Base-by-base conservation (phyloP, 2,888 invertebrate genomes). In the Drosophila subsilvestris region DNA sequence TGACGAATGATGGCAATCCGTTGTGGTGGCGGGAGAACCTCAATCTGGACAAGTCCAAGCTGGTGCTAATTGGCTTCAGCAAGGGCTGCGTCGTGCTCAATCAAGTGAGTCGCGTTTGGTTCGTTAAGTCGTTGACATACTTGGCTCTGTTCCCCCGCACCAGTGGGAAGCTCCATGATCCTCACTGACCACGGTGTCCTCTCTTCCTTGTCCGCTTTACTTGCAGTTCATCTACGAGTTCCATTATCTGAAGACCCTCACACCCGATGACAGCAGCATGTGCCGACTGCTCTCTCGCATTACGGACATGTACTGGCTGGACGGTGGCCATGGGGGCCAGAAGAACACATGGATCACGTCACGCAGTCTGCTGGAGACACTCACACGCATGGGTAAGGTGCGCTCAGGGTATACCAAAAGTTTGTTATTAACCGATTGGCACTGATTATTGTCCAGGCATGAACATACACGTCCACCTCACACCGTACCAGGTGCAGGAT, bases 51-150 rank as follows among this genome's bases (percentile, higher is more conserved):
- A 93, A 94, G 88, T 92, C 93, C 5, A 92, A 93, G 73, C 92
- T 96, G 68, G 93, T 94, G 50, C 91, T 97, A 76, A 94, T 97
- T 68, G 98, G 97, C 2, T 98, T 98, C 92, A 98, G 98, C 92
- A 98, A 98, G 93, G 98, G 98, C 66, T 97, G 97, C 92, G 96
- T 97, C 66, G 98, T 98, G 69, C 94, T 98, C 85, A 98, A 98
- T 93, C 98, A 92, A 92, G 92, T 92, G 91, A 92, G 92, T 91
- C 86, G 66, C 66, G 80, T 80, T 86, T 79, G 86, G 87, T 91
- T 91, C 91, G 91, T 65, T 91, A 90, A 90, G 90, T 90, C 89
- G 87, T 76, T 77, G 75, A 71, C 53, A 63, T 62, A 74, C 25
- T 60, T 45, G 43, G 18, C 45, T 25, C 49, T 51, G 9, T 43